A percentile compares a stretch with the other conserved stretches of the same genome.
Evolutionary conservation across 1,140 invertebrate genomes (phyloP).

Genomic region (Drosophila tristis): DNA sequence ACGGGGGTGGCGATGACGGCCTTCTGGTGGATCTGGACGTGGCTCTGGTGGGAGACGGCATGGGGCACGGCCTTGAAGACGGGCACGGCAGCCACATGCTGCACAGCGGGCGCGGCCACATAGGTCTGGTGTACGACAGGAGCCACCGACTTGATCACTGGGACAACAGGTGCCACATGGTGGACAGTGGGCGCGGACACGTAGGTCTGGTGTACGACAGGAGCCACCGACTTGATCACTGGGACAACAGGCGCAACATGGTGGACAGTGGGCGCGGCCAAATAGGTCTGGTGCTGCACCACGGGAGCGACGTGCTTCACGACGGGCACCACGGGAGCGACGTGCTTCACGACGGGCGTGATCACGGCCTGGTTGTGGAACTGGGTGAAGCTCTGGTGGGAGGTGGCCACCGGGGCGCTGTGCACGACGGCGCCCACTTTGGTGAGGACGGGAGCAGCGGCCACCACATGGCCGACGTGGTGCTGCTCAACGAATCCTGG

Average conservation of each 20-base stretch:
- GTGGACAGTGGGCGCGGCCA: conserved; percentile 58
- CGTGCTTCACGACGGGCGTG: conserved; percentile 65
- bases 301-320: conserved; percentile 47
- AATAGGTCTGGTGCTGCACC: conserved; percentile 51
- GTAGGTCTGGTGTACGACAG: conserved; percentile 53
- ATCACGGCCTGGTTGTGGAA: conserved; percentile 68
- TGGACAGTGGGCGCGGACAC: conserved; percentile 72
- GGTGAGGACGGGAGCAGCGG: conserved; percentile 59
- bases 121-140: conserved; percentile 56
- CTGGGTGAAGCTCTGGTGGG: conserved; percentile 84
- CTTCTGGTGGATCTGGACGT: conserved; percentile 78
- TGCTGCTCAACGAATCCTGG: conserved; percentile 70
- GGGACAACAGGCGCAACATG: conserved; percentile 35
- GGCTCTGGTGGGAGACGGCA: conserved; percentile 85
- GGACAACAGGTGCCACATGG: conserved; percentile 33
- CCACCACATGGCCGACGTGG: conserved; percentile 37
- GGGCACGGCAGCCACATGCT: conserved; percentile 67
- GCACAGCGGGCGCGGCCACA: conserved; percentile 68
- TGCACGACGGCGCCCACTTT: conserved; percentile 67
- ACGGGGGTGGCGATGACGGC: conserved; percentile 51
- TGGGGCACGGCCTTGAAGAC: conserved; percentile 63
- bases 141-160: conserved; percentile 38
- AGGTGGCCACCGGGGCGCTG: conserved; percentile 78
- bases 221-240: conserved; percentile 39
- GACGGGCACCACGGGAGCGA: conserved; percentile 55